phyloP scores from a whole-genome alignment of 2,888 invertebrate genomes.

The Galerucella calmariensis region DNA sequence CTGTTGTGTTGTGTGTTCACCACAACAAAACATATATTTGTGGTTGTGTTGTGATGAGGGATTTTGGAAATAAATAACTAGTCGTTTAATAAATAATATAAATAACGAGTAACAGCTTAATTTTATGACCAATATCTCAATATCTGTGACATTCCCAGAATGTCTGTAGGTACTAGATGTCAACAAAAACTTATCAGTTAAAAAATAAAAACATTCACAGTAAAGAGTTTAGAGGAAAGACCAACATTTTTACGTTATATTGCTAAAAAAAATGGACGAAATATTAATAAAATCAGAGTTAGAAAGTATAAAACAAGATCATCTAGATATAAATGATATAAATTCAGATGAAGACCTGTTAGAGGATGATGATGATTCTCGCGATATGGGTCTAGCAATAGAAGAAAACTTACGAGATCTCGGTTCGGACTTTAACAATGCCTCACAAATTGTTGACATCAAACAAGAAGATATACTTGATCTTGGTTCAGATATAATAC shows the following conservation, averaged over 20 bases:
- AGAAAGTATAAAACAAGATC: conserved; percentile 53
- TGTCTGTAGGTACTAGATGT: neutral
- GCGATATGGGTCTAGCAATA: conserved; percentile 54
- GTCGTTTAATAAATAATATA: too few species aligned
- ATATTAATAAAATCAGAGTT: conserved; percentile 47
- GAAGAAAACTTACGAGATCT: conserved; percentile 53
- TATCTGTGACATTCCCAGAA: neutral
- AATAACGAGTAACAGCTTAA: too few species aligned
- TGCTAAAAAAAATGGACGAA: conserved; percentile 43
- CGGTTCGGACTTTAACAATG: conserved; percentile 19
- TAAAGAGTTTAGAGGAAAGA: neutral
- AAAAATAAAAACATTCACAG: neutral
- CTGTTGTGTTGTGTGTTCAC: too few species aligned
- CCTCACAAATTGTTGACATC: conserved; percentile 31
- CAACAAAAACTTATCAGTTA: neutral
- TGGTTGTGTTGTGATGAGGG: too few species aligned
- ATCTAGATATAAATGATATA: conserved; percentile 56
- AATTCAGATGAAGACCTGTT: conserved; percentile 60
- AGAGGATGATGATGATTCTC: conserved; percentile 57
- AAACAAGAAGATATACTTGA: conserved; percentile 49
- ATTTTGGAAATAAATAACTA: too few species aligned
- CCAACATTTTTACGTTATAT: neutral
- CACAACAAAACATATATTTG: too few species aligned
- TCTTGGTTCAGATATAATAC: conserved; percentile 58
- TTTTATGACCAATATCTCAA: neutral